Evolutionary conservation across 2,888 invertebrate genomes (phyloP).

Genomic region (Synanthedon tipuliformis): DNA sequence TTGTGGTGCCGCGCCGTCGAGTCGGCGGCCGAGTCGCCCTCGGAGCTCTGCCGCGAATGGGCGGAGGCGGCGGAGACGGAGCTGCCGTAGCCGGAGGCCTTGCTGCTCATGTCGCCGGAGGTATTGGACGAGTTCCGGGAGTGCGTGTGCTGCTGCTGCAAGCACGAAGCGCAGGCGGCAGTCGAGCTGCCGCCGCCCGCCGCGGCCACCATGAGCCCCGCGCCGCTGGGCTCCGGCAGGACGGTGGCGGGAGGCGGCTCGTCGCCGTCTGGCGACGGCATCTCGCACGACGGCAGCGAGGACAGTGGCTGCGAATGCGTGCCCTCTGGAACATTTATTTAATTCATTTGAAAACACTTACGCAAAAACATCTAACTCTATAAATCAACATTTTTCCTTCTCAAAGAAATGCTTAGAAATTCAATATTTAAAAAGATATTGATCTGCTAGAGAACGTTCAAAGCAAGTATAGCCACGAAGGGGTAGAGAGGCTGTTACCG

Average conservation of each 20-base stretch:
- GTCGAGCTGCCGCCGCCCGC: background rate
- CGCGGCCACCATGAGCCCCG: background rate
- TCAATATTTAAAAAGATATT: too few relatives aligned
- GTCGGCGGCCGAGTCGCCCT: constrained; percentile 70
- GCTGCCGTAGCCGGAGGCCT: constrained; percentile 91
- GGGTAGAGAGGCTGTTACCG: constrained; percentile 17
- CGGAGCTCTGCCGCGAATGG: constrained; percentile 89
- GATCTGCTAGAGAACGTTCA: too few relatives aligned
- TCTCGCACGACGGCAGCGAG: constrained; percentile 45
- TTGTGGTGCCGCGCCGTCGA: constrained; percentile 37
- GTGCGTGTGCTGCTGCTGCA: constrained; percentile 69
- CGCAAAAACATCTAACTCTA: too few relatives aligned
- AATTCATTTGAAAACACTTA: too few relatives aligned
- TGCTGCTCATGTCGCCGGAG: constrained; percentile 68
- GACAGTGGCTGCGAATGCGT: constrained; percentile 34
- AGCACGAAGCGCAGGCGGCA: constrained; percentile 30
- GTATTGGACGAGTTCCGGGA: constrained; percentile 84
- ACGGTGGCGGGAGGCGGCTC: constrained; percentile 29
- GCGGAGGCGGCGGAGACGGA: constrained; percentile 83
- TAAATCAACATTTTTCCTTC: too few relatives aligned
- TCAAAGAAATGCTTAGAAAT: too few relatives aligned
- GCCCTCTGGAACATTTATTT: constrained; percentile 24
- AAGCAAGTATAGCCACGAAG: too few relatives aligned
- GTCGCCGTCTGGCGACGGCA: constrained; percentile 44
- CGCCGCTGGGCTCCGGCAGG: constrained; percentile 35